Conservation (phyloP, 1,140 invertebrate genomes). For the Drosophila micromelanica region DNA sequence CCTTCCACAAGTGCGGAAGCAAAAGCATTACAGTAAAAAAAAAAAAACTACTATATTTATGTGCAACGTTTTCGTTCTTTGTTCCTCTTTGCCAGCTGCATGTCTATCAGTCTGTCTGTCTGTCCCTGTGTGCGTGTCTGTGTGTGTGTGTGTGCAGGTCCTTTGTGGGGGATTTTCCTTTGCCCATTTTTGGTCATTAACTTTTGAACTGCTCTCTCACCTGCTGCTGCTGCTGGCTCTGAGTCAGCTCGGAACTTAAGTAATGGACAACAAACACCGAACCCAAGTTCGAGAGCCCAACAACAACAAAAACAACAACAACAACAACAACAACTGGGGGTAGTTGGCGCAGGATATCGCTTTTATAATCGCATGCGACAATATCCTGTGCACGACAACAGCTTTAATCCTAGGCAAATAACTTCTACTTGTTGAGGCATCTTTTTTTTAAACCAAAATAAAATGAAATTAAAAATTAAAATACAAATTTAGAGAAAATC, state of each 20-base stretch:
- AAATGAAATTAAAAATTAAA: not conserved
- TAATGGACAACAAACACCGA: constrained; percentile 46
- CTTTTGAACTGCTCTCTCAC: constrained; percentile 71
- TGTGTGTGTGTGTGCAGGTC: constrained; percentile 10
- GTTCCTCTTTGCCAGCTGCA: constrained; percentile 27
- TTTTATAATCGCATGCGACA: constrained; percentile 33
- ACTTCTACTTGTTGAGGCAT: constrained; percentile 28
- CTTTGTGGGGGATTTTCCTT: constrained; percentile 26
- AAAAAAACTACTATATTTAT: constrained; percentile 45
- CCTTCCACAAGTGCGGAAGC: constrained; percentile 65
- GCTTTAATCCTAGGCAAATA: constrained; percentile 42
- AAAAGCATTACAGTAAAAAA: constrained; percentile 62
- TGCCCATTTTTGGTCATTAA: constrained; percentile 74
- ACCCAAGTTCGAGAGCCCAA: not conserved
- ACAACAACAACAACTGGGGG: constrained; percentile 10
- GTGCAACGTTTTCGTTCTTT: constrained; percentile 52
- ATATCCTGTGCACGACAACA: constrained; percentile 33
- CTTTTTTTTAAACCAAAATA: not conserved
- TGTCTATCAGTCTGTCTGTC: constrained; percentile 14
- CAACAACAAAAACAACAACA: constrained; percentile 1
- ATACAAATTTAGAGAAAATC: too few relatives aligned
- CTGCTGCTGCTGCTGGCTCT: constrained; percentile 21
- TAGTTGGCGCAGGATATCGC: constrained; percentile 20
- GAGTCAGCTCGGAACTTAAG: constrained; percentile 37
- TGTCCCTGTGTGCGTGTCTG: constrained; percentile 10